These are phyloP conservation scores for Antedon mediterranea DNA, from an alignment of 53 echinoderm and acorn worm genomes.

Conservation along the genomic window DNA sequence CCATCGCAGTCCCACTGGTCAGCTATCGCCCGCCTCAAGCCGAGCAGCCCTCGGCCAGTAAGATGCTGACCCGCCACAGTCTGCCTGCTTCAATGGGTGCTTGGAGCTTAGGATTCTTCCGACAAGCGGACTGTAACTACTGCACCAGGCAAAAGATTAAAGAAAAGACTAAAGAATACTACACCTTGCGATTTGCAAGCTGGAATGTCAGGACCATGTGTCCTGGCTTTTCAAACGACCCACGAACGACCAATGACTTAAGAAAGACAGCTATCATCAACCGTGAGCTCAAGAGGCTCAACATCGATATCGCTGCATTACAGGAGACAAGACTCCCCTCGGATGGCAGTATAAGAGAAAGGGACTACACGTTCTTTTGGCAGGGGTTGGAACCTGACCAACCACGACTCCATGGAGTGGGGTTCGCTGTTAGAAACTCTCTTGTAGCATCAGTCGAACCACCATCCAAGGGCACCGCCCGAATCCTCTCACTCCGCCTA, in stretches of 20 bases:
- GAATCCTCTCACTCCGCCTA: slow-evolving; percentile 11
- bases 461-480: slow-evolving; percentile 4
- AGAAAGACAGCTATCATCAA: too few species aligned
- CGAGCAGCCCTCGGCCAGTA: not conserved
- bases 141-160: not conserved
- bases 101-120: too few species aligned
- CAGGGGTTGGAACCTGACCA: slow-evolving; percentile 9
- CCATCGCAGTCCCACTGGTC: not conserved
- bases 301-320: too few species aligned
- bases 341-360: slow-evolving; percentile 7
- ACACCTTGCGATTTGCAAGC: too few species aligned
- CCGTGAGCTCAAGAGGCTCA: too few species aligned
- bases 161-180: too few species aligned
- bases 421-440: not conserved
- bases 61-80: not conserved
- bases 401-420: not conserved
- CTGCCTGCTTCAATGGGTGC: not conserved
- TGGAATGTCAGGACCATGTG: too few species aligned
- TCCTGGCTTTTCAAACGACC: slow-evolving; percentile 20
- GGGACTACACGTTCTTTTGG: slow-evolving; percentile 14
- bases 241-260: too few species aligned
- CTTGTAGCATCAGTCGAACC: not conserved
- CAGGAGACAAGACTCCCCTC: slow-evolving; percentile 20
- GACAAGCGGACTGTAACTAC: not conserved
- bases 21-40: slow-evolving; percentile 2